Conservation (phyloP, 2,888 invertebrate genomes). For the Drosophila suboccidentalis region DNA sequence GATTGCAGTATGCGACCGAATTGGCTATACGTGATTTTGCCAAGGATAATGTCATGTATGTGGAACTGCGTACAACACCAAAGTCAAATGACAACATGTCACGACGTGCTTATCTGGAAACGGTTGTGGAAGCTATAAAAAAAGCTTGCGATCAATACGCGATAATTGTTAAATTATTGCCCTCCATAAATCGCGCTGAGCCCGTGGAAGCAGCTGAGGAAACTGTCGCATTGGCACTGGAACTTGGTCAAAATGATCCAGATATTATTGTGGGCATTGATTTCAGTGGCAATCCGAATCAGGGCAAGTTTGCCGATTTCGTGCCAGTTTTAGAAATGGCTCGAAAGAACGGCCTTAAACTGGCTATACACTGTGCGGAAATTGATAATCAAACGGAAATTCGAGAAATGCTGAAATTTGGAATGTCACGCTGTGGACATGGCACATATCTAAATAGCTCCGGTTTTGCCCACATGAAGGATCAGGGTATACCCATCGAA, state of each 20-base stretch:
- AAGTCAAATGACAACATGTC: slow-evolving; percentile 88
- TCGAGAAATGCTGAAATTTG: slow-evolving; percentile 88
- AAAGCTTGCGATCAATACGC: slow-evolving; percentile 77
- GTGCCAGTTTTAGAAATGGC: slow-evolving; percentile 88
- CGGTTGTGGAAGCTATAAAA: slow-evolving; percentile 89
- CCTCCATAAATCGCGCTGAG: slow-evolving; percentile 92
- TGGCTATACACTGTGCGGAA: slow-evolving; percentile 94
- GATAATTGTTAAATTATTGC: slow-evolving; percentile 88
- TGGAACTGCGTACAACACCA: slow-evolving; percentile 95
- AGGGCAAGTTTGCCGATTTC: slow-evolving; percentile 88
- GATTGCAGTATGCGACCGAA: slow-evolving; percentile 89
- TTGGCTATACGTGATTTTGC: slow-evolving; percentile 92
- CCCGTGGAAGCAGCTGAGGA: slow-evolving; percentile 88
- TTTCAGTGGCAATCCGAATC: slow-evolving; percentile 91
- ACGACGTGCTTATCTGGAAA: slow-evolving; percentile 90
- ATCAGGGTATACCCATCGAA: slow-evolving; percentile 87
- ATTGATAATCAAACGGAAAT: slow-evolving; percentile 90
- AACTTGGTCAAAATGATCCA: slow-evolving; percentile 87
- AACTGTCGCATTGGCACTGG: slow-evolving; percentile 89
- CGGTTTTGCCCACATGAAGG: slow-evolving; percentile 65
- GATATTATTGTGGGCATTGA: slow-evolving; percentile 92
- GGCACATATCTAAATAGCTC: slow-evolving; percentile 89
- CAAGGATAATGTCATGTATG: slow-evolving; percentile 92
- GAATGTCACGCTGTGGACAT: slow-evolving; percentile 94
- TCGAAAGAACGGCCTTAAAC: slow-evolving; percentile 88